Evolutionary conservation across 2,888 invertebrate species (phyloP), one percentile per base, ranked within the genome.

Genomic region (Xylota segnis): DNA sequence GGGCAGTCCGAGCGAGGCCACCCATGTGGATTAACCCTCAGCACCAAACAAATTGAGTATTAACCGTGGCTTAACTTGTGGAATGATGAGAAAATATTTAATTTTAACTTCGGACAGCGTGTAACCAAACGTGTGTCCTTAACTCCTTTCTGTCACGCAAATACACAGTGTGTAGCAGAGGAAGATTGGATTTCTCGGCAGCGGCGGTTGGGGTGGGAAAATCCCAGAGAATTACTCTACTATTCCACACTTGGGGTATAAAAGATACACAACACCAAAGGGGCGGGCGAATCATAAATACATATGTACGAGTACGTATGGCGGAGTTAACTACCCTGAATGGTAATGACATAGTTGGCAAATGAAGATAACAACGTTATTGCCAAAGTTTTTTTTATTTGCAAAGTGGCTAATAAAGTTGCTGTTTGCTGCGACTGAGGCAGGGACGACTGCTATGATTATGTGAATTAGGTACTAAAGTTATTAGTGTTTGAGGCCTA

Each of bases 291-390:
- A 74, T 61, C 32, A 34, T 68, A n/a, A n/a, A n/a, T n/a, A 12
- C 34, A 34, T 61, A 12, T 58, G 43, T 66, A 6, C 34, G 12
- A 10, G 27, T 27, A 9, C n/a, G n/a, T 61, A 6, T 63, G 59
- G 47, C 29, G n/a, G 66, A 70, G 50, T 56, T 75, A 87, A 87
- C 86, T 87, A 82, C 82, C 82, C 76, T 34, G 9, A 87, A 87
- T 87, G 86, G 65, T 83, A 87, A 87, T 77, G 82, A 82, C 86
- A 74, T 77, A 82, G 82, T 87, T 87, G 86, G 77, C 45, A 63
- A 82, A 74, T 72, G 77, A 76, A 82, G 86, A 87, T 87, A 87
- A 74, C 82, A 82, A 63, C 68, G 34, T 82, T 87, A 86, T 81
- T 81, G 76, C 76, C 10, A 68, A 81, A 84, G 75, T 82, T 84